A percentile compares a stretch with the other conserved stretches of the same genome.
Evolutionary conservation across 2,888 invertebrate species (phyloP).

Genomic region (Diaperis boleti): DNA sequence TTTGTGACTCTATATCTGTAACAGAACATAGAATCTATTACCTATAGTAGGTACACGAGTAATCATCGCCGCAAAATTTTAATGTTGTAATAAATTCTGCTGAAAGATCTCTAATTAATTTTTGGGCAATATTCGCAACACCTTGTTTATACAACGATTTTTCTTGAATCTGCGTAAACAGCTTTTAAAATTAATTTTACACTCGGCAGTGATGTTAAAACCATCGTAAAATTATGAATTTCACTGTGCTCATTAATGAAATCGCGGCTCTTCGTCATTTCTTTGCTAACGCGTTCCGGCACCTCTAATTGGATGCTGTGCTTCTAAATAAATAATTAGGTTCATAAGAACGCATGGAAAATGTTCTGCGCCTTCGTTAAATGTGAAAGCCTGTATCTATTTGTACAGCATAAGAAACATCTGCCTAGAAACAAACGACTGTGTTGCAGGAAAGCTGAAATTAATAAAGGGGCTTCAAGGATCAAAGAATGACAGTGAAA

Average conservation of each 20-base stretch:
- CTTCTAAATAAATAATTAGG: slow-evolving; percentile 37
- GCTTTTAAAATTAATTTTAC: neutral
- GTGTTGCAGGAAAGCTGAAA: slow-evolving; percentile 45
- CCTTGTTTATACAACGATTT: neutral
- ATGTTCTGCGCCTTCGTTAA: slow-evolving; percentile 30
- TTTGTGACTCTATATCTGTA: too few relatives aligned
- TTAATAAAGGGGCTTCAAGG: slow-evolving; percentile 44
- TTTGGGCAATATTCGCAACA: neutral
- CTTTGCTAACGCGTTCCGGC: slow-evolving; percentile 11
- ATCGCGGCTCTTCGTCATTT: slow-evolving; percentile 10
- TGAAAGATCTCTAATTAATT: neutral
- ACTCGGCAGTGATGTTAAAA: neutral
- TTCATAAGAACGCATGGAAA: slow-evolving; percentile 42
- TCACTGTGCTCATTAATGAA: slow-evolving; percentile 7
- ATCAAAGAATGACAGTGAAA: slow-evolving; percentile 41
- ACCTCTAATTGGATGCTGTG: neutral
- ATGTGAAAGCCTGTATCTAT: slow-evolving; percentile 28
- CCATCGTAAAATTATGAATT: slow-evolving; percentile 1
- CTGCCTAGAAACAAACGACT: slow-evolving; percentile 45
- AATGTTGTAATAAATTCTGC: too few relatives aligned
- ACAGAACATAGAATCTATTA: too few relatives aligned
- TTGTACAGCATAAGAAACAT: slow-evolving; percentile 36
- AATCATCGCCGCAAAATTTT: too few relatives aligned
- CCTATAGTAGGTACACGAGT: too few relatives aligned
- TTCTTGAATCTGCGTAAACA: neutral